A percentile compares a stretch with the other conserved stretches of the same genome.
Conservation (phyloP, 2,797 vertebrate species). For the Tadarida brasiliensis region DNA sequence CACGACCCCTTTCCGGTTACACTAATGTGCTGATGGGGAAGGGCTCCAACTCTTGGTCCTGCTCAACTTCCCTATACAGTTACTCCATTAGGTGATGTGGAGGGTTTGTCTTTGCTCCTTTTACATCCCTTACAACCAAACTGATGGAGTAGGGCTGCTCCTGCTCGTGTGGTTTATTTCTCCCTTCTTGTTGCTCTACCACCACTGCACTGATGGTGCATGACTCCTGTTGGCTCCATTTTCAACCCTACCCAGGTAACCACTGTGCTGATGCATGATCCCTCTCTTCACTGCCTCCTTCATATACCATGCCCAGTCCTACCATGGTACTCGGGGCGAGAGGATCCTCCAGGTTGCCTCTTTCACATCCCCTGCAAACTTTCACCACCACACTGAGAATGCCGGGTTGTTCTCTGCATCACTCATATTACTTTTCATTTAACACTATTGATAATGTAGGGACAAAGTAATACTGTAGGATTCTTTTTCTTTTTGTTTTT, state of each 20-base stretch:
- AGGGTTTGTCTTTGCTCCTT: not conserved
- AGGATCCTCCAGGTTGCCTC: not conserved
- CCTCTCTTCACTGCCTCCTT: not conserved
- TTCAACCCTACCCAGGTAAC: not conserved
- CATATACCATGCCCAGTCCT: not conserved
- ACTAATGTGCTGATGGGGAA: not conserved
- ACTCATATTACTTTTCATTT: not conserved
- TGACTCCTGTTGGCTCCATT: not conserved
- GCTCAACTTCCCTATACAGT: not conserved
- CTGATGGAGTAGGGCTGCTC: not conserved
- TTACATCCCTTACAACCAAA: not conserved
- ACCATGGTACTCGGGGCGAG: not conserved
- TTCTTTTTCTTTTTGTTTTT: not conserved
- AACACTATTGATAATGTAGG: not conserved
- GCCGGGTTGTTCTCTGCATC: not conserved
- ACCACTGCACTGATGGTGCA: not conserved
- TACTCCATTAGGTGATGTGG: not conserved
- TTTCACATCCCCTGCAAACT: not conserved
- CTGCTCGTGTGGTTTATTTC: not conserved
- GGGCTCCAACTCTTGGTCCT: not conserved
- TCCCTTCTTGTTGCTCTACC: not conserved
- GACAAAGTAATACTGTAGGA: not conserved
- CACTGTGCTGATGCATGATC: not conserved
- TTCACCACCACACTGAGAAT: not conserved
- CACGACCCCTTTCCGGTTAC: not conserved